A percentile compares a stretch with the other conserved stretches of the same genome.
Evolutionary conservation across 2,888 invertebrate genomes (phyloP).

Genomic region (Diplolepis rosae): DNA sequence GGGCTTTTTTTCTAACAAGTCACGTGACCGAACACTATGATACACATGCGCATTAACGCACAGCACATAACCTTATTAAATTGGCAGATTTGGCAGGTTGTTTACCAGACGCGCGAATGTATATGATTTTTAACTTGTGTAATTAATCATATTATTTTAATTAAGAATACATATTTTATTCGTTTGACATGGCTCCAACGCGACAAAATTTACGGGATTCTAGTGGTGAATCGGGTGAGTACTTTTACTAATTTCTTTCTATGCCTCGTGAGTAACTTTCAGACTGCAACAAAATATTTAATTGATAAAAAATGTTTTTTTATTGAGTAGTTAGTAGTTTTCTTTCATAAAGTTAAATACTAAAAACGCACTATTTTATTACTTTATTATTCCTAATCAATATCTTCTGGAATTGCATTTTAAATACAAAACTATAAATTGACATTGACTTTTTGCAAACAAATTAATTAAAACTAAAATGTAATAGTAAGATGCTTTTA

Average conservation of each 20-base stretch:
- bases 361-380: too few relatives aligned
- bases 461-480: too few relatives aligned
- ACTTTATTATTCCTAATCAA: too few relatives aligned
- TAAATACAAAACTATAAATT: too few relatives aligned
- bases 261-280: neutral
- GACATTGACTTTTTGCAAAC: too few relatives aligned
- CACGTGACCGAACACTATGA: neutral
- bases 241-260: neutral
- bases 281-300: neutral
- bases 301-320: too few relatives aligned
- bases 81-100: neutral
- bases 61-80: neutral
- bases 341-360: too few relatives aligned
- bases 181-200: neutral
- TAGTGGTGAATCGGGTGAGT: constrained; percentile 14
- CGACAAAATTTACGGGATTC: constrained; percentile 19
- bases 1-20: neutral
- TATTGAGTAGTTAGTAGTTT: too few relatives aligned
- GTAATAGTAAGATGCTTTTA: too few relatives aligned
- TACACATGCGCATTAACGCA: neutral
- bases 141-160: neutral
- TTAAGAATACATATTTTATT: neutral
- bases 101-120: neutral
- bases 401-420: too few relatives aligned
- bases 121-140: neutral